phyloP scores from a whole-genome alignment of 2,113 vertebrate species.

The Poecilia latipinna region DNA sequence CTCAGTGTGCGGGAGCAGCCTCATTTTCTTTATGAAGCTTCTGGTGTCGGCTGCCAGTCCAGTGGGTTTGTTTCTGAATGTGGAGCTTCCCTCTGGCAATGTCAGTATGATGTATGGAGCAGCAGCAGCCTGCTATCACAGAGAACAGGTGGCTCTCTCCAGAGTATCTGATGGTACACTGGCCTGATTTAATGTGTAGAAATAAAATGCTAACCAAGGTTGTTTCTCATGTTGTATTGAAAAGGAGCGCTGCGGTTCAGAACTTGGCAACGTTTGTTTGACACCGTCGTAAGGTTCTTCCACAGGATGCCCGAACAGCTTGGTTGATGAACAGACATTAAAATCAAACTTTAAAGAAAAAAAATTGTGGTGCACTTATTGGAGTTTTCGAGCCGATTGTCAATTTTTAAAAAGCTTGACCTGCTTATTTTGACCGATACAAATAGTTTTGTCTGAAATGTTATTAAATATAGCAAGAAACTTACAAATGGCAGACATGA shows the following conservation, averaged over 20 bases:
- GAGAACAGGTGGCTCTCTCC: constrained; percentile 67
- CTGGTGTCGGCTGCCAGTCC: constrained; percentile 1
- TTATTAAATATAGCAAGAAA: too few species aligned
- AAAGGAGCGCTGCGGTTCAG: constrained; percentile 14
- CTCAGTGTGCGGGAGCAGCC: constrained; percentile 2
- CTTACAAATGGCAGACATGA: too few species aligned
- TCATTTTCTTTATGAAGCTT: constrained; percentile 31
- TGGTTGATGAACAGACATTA: neutral
- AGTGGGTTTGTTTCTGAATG: constrained; percentile 11
- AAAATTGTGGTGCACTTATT: too few species aligned
- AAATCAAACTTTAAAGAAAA: neutral
- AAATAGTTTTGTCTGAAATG: too few species aligned
- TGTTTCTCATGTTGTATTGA: constrained; percentile 22
- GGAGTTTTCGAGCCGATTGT: too few species aligned
- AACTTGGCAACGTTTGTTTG: neutral
- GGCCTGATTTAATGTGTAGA: constrained; percentile 53
- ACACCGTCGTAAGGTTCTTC: neutral
- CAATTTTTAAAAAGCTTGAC: too few species aligned
- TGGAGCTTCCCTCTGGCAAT: constrained; percentile 35
- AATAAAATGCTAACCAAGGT: constrained; percentile 32
- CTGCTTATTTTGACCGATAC: too few species aligned
- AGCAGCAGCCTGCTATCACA: constrained; percentile 65
- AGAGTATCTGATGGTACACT: constrained; percentile 45
- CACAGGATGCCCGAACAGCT: neutral
- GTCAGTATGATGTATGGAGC: constrained; percentile 69